Conservation (phyloP, 1,140 invertebrate species). For the Camponotus floridanus region DNA sequence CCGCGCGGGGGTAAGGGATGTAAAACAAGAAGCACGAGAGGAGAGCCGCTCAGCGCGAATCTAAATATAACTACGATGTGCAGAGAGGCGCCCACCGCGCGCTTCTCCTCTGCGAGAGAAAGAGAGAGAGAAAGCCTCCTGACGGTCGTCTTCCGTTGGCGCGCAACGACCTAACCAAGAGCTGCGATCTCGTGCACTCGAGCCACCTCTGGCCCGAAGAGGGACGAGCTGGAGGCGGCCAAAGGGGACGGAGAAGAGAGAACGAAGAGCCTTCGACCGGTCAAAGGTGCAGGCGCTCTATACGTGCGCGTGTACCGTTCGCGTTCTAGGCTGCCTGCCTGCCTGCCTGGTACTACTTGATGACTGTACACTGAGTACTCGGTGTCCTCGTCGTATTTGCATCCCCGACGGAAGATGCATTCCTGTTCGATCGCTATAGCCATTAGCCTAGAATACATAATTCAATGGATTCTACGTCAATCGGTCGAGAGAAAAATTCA, state of each 20-base stretch:
- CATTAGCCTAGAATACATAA: slow-evolving; percentile 40
- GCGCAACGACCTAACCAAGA: slow-evolving; percentile 65
- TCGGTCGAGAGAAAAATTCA: background rate
- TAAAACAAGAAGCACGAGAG: slow-evolving; percentile 80
- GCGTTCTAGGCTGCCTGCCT: slow-evolving; percentile 42
- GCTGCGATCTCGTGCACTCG: slow-evolving; percentile 71
- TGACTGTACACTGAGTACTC: slow-evolving; percentile 4
- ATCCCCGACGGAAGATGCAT: slow-evolving; percentile 44
- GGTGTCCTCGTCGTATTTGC: slow-evolving; percentile 40
- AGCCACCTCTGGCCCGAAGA: slow-evolving; percentile 68
- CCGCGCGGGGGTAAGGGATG: slow-evolving; percentile 66
- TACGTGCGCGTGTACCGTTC: slow-evolving; percentile 62
- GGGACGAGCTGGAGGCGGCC: slow-evolving; percentile 32
- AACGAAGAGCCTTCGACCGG: slow-evolving; percentile 53
- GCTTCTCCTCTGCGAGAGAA: slow-evolving; percentile 41
- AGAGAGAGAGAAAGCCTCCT: slow-evolving; percentile 52
- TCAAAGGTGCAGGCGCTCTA: slow-evolving; percentile 53
- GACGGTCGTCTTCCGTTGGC: slow-evolving; percentile 72
- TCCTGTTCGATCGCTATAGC: slow-evolving; percentile 10
- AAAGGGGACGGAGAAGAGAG: slow-evolving; percentile 10
- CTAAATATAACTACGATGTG: slow-evolving; percentile 80
- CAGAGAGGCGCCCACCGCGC: slow-evolving; percentile 71
- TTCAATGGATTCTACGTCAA: slow-evolving; percentile 11
- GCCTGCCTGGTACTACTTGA: slow-evolving; percentile 36
- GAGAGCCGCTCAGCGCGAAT: slow-evolving; percentile 74